Evolutionary conservation across 2,113 vertebrate species (phyloP).

Genomic region (Chaetops frenatus): DNA sequence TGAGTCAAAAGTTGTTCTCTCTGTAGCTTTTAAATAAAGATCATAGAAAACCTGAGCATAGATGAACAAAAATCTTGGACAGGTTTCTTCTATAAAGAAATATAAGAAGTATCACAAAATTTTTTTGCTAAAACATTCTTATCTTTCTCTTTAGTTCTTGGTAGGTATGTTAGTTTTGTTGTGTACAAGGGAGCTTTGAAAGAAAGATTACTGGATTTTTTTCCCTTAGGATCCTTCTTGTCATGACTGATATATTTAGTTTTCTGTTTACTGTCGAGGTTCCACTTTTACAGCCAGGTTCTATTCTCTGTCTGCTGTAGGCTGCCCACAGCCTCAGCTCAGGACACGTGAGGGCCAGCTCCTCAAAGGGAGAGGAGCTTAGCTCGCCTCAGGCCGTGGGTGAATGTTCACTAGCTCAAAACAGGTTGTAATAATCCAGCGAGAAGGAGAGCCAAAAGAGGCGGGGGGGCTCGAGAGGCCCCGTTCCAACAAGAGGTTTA

Average conservation of each 20-base stretch:
- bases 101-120: fast-evolving
- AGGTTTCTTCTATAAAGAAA: background rate
- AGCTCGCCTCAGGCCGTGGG: too few species aligned
- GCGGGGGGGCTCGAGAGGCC: too few species aligned
- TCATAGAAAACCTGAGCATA: background rate
- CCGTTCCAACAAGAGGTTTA: too few species aligned
- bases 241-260: background rate
- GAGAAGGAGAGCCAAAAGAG: too few species aligned
- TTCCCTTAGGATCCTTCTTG: background rate
- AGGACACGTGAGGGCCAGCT: too few species aligned
- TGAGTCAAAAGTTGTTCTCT: background rate
- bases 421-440: too few species aligned
- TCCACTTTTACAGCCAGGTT: background rate
- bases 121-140: background rate
- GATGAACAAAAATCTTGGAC: background rate
- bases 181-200: background rate
- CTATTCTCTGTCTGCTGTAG: too few species aligned
- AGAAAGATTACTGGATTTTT: background rate
- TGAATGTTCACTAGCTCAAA: too few species aligned
- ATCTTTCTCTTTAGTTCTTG: background rate
- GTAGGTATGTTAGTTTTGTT: background rate
- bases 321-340: too few species aligned
- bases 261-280: background rate
- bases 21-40: background rate
- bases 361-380: too few species aligned